Percentiles rank a stretch among this genome's conserved stretches.
These are phyloP conservation scores for Chelon labrosus DNA, from an alignment of 2,797 vertebrate species.

Conservation along the genomic window DNA sequence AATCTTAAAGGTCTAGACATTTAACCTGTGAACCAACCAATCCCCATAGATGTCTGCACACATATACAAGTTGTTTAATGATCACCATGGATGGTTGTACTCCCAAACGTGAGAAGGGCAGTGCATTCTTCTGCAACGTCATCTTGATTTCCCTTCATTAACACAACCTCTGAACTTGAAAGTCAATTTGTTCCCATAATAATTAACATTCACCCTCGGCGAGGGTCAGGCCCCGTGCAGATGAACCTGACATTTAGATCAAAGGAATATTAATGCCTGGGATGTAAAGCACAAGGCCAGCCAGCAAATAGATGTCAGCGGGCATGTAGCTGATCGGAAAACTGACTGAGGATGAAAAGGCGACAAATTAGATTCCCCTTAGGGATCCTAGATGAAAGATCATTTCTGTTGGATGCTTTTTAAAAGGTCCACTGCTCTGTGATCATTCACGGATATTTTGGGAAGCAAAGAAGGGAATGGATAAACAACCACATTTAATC, in stretches of 20 bases:
- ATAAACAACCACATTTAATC: neutral
- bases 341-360: conserved; percentile 48
- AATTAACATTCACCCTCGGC: conserved; percentile 68
- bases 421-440: conserved; percentile 15
- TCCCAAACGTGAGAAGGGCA: conserved; percentile 5
- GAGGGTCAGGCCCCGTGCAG: conserved; percentile 25
- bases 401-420: neutral
- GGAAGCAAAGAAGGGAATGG: neutral
- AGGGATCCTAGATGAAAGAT: conserved; percentile 19
- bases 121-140: conserved; percentile 39
- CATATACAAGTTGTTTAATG: neutral
- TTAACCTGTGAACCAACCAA: conserved; percentile 3
- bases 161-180: conserved; percentile 63
- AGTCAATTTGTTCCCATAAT: conserved; percentile 60
- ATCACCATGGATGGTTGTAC: conserved; percentile 1
- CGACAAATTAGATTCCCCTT: conserved; percentile 44
- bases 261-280: conserved; percentile 70
- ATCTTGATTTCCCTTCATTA: conserved; percentile 51
- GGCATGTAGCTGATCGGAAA: conserved; percentile 40
- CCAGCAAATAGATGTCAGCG: conserved; percentile 43
- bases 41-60: neutral
- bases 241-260: conserved; percentile 73
- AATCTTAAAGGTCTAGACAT: neutral
- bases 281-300: conserved; percentile 46
- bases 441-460: conserved; percentile 12